Base-by-base conservation (phyloP, 2,797 vertebrate species). In the Poecile montanus region DNA sequence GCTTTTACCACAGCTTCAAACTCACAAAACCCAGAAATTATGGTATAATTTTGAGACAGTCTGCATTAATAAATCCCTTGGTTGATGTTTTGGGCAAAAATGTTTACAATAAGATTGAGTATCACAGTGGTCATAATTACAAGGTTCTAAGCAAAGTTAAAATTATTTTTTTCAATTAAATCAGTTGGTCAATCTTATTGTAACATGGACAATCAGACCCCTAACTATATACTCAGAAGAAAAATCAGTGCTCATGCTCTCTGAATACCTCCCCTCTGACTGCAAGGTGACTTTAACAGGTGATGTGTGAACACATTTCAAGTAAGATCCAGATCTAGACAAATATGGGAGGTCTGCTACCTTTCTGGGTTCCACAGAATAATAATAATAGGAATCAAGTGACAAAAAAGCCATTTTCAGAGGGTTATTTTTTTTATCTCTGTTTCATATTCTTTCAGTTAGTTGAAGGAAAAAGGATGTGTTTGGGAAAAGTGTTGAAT, bases 81-180 rank as follows among this genome's bases (percentile, higher is more conserved):
- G 2, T 10, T 70, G 48, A 57, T 54, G 23, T 73, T 94, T 57
- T 53, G 10, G 8, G 18, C 10, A 44, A 88, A 67, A 92, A 38
- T 51, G 0, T 21, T 90, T 65, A 9, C 34, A 29, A 3, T 42
- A 65, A 50, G 4, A 57, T 7, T 0, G 3, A 22, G 12, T 27
- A 32, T 57, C 6, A 47, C 19, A 7, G 0, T 42, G 10, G 23
- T 2, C 8, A 36, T 1, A 0, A 4, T 42, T 77, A 56, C 4
- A 57, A 79, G 10, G 5, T 11, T 65, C 11, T 42, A 58, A 6
- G 10, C 62, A 54, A 73, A 83, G 5, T 9, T 45, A 19, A 42
- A 50, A 32, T 94, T 72, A 26, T 5, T 56, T 78, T 84, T 75
- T 58, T 68, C 3, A 17, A 18, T 44, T 6, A 75, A 79, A 60